A percentile compares a stretch with the other conserved stretches of the same genome.
Evolutionary conservation across 1,140 invertebrate genomes (phyloP).

Genomic region (Bicyclus anynana): DNA sequence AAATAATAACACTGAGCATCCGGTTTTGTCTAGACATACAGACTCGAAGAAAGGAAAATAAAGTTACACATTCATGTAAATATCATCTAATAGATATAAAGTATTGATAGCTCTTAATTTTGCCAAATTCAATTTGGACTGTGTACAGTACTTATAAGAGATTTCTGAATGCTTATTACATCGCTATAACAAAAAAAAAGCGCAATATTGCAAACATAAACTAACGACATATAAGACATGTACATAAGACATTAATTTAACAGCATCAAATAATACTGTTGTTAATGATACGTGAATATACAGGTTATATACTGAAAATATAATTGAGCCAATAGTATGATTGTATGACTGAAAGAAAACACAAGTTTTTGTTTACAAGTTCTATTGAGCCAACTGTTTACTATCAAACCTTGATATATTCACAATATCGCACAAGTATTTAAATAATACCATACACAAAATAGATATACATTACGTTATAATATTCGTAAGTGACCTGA

Average conservation of each 20-base stretch:
- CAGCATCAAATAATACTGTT: not conserved
- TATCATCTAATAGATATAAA: slow-evolving; percentile 12
- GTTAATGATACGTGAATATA: not conserved
- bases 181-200: not conserved
- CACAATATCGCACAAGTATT: not conserved
- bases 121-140: not conserved
- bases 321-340: not conserved
- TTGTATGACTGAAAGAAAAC: too few relatives aligned
- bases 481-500: too few relatives aligned
- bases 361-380: too few relatives aligned
- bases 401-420: not conserved
- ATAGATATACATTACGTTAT: not conserved
- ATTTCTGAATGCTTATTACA: not conserved
- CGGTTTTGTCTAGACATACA: slow-evolving; percentile 60
- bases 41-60: too few relatives aligned
- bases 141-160: not conserved
- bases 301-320: not conserved
- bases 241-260: not conserved
- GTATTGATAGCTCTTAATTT: not conserved
- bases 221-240: not conserved
- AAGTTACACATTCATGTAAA: too few relatives aligned
- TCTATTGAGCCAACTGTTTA: not conserved
- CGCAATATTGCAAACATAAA: not conserved
- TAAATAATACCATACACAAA: not conserved
- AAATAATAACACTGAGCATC: slow-evolving; percentile 30